Conservation (phyloP, 2,888 invertebrate genomes). For the Yponomeuta evonymella region DNA sequence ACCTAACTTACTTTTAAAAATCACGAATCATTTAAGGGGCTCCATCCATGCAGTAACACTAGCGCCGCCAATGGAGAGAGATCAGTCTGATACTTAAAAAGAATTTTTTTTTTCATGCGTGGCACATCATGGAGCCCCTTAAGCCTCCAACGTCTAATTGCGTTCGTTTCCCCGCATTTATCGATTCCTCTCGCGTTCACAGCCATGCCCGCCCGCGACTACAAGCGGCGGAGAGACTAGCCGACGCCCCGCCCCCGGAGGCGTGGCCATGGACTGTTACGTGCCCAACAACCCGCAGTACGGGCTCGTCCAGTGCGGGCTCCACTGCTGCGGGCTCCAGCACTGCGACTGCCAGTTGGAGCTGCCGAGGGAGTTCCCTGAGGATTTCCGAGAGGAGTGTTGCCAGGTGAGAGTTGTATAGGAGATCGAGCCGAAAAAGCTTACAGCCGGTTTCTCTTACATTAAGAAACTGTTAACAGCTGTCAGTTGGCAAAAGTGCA, state of each 20-base stretch:
- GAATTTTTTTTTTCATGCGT: too few species aligned
- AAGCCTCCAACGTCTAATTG: too few species aligned
- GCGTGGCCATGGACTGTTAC: constrained; percentile 76
- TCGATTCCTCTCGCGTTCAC: constrained; percentile 24
- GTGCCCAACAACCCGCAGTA: constrained; percentile 82
- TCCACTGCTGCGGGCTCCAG: constrained; percentile 43
- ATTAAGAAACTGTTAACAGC: too few species aligned
- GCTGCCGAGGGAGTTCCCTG: constrained; percentile 47
- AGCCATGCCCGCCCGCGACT: constrained; percentile 53
- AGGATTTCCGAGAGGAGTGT: constrained; percentile 35
- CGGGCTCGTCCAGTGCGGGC: constrained; percentile 69
- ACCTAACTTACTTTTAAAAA: too few species aligned
- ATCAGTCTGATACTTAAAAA: too few species aligned
- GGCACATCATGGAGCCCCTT: too few species aligned
- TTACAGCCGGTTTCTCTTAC: too few species aligned
- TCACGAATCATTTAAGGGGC: too few species aligned
- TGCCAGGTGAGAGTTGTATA: constrained; percentile 44
- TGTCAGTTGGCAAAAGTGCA: too few species aligned
- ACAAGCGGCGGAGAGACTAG: constrained; percentile 39
- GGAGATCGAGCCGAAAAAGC: too few species aligned
- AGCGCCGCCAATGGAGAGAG: too few species aligned
- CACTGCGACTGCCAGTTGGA: constrained; percentile 58
- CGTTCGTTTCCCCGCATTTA: background rate
- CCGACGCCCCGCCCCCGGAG: constrained; percentile 54
- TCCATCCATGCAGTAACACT: too few species aligned